Conservation (phyloP, 2,797 vertebrate genomes). For the Gambusia yucatana region DNA sequence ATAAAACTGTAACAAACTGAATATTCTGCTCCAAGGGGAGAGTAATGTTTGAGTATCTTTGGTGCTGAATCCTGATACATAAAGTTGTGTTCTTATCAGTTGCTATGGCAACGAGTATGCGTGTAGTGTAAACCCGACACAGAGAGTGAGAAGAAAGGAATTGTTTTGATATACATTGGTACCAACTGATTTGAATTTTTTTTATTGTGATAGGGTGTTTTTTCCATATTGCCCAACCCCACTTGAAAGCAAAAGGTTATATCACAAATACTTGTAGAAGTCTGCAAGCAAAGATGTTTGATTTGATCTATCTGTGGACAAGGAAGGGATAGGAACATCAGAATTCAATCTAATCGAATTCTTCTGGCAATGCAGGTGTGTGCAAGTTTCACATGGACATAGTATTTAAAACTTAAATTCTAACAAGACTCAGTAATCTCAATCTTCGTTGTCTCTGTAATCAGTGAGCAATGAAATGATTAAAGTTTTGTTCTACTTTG, state of each 20-base stretch:
- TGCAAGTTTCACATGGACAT: not conserved
- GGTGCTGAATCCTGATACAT: too few species aligned
- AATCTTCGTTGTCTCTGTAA: not conserved
- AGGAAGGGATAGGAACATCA: not conserved
- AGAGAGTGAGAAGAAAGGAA: too few species aligned
- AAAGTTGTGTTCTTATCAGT: too few species aligned
- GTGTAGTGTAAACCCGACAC: too few species aligned
- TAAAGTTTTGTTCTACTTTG: not conserved
- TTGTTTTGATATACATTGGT: too few species aligned
- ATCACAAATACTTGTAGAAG: not conserved
- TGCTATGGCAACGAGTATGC: too few species aligned
- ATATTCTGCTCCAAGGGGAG: too few species aligned
- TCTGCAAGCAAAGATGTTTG: not conserved
- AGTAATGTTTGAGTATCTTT: too few species aligned
- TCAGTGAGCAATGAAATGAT: not conserved
- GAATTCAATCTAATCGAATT: not conserved
- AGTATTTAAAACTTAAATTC: not conserved
- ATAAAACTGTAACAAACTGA: too few species aligned
- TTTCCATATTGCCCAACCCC: too few species aligned
- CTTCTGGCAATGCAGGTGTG: not conserved
- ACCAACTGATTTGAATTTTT: too few species aligned
- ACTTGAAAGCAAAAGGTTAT: not conserved
- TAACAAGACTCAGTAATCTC: not conserved
- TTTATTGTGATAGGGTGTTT: too few species aligned
- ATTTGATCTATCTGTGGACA: not conserved